Base-by-base conservation (phyloP, 2,113 vertebrate genomes). In the Tragelaphus scriptus region DNA sequence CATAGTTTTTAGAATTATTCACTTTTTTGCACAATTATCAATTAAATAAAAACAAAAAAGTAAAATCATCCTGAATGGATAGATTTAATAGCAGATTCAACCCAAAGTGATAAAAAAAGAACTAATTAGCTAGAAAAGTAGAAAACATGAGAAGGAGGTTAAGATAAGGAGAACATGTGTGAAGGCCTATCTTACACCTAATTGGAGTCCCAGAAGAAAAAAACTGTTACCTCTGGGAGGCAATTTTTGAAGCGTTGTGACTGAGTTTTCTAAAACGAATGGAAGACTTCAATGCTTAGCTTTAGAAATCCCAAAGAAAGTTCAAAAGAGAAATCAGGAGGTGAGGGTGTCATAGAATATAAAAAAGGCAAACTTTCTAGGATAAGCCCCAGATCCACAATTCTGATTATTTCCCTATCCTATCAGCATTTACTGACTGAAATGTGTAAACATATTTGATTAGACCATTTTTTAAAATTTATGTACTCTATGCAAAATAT, bases 241-340 rank as follows among this genome's bases (percentile, higher is more conserved):
- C 15, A 58, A 25, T 58, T 55, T n/a, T 36, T 63, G 51, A 94
- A 88, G 30, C 13, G 44, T 49, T 36, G 77, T 19, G 32, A 79
- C 25, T 55, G 58, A 82, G 9, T 84, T 94, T 84, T 80, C 63
- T 80, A 80, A 19, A 96, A 92, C 32, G 56, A 79, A 23, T 44
- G 11, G 40, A 87, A 90, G 55, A 55, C 4, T 16, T n/a, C 5
- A n/a, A 28, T 19, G 6, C 5, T 82, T 49, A 49, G n/a, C 30
- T 61, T 85, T 40, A 90, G 77, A 91, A 58, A 85, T 86, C 55
- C 19, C 9, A 26, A 21, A 58, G 36, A 53, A 36, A 88, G 10
- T 7, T 61, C 13, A 84, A 5, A 5, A 88, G 49, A 77, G 15
- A 90, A 95, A 75, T 11, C 7, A 89, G 63, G 49, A 89, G 25